A percentile compares a stretch with the other conserved stretches of the same genome.
These are phyloP conservation scores for Drosophila ficusphila DNA, from an alignment of 1,140 invertebrate genomes.

Conservation along the genomic window DNA sequence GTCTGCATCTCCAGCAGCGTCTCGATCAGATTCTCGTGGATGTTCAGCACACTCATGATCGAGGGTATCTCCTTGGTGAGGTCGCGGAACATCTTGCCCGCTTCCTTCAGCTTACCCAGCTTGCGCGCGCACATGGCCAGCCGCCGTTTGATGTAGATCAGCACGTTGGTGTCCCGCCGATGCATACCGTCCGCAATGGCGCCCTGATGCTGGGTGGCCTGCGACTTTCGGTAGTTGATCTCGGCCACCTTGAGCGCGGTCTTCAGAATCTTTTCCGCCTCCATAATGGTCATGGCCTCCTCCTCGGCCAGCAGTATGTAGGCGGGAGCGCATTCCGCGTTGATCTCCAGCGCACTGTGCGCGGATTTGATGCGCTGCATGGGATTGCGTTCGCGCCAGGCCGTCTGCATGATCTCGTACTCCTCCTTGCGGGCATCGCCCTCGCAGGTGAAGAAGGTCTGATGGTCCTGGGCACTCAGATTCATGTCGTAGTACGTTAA, in stretches of 20 bases:
- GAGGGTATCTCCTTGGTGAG: constrained; percentile 97
- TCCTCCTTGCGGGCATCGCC: constrained; percentile 94
- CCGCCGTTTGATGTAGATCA: constrained; percentile 97
- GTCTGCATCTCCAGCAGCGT: constrained; percentile 97
- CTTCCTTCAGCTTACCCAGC: constrained; percentile 96
- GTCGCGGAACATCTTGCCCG: constrained; percentile 98
- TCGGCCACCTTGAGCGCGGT: constrained; percentile 95
- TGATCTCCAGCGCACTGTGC: constrained; percentile 94
- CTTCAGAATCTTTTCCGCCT: constrained; percentile 94
- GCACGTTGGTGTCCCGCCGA: constrained; percentile 96
- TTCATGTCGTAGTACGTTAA: constrained; percentile 99
- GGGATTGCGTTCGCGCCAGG: constrained; percentile 98
- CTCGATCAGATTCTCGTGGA: constrained; percentile 99
- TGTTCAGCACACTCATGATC: constrained; percentile 97
- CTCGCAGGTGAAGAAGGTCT: constrained; percentile 98
- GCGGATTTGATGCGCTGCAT: constrained; percentile 96
- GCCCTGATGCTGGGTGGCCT: constrained; percentile 92
- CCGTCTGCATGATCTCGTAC: constrained; percentile 99
- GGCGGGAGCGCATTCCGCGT: constrained; percentile 97
- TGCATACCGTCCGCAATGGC: constrained; percentile 91
- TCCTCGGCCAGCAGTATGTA: constrained; percentile 98
- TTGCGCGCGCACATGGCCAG: constrained; percentile 98
- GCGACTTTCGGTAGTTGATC: constrained; percentile 90
- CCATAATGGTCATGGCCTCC: constrained; percentile 95
- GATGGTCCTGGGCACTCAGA: constrained; percentile 98